Base-by-base conservation (phyloP, 2,113 vertebrate genomes). In the Phylloscopus whistleri region DNA sequence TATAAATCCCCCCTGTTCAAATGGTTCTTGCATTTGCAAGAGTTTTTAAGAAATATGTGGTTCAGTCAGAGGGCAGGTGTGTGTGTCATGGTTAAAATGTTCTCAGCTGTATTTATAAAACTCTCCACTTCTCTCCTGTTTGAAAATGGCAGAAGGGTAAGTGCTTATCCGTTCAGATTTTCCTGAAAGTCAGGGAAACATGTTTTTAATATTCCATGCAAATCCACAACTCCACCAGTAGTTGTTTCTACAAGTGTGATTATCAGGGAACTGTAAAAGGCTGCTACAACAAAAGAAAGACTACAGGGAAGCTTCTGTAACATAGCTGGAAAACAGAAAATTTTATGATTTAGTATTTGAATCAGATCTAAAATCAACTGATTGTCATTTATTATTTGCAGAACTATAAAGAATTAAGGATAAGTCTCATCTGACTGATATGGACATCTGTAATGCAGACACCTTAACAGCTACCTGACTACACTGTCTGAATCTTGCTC, bases 181-280 rank as follows among this genome's bases (percentile, higher is more conserved):
- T 56, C 44, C 35, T 64, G 21, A 59, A 79, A 77, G 16, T 52
- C 41, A 73, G 41, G n/a, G 16, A 80, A 73, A 41, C 2, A 1
- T 5, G 8, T 17, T 83, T 81, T 80, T 16, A 20, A 4, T 30
- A 8, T 56, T 52, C 43, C 22, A 3, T 16, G 9, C 60, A 37
- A 88, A 73, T 44, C 35, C 58, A 35, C 10, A 59, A 17, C 52
- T 43, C 58, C 17, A 49, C 16, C 28, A 43, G 51, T 3, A 53
- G 22, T 2, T 66, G 27, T 14, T 85, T 68, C 39, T 55, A 51
- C 1, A 8, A 1, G 0, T 10, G 7, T 52, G 49, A 6, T 10
- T 72, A 1, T 27, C 39, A 35, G 9, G 12, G 26, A 83, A 22
- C 13, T 7, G 27, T 39, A 21, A 48, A 86, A 73, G 31, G 7